A percentile compares a stretch with the other conserved stretches of the same genome.
phyloP scores from a whole-genome alignment of 2,797 vertebrate species.

The Diplodus sargus region DNA sequence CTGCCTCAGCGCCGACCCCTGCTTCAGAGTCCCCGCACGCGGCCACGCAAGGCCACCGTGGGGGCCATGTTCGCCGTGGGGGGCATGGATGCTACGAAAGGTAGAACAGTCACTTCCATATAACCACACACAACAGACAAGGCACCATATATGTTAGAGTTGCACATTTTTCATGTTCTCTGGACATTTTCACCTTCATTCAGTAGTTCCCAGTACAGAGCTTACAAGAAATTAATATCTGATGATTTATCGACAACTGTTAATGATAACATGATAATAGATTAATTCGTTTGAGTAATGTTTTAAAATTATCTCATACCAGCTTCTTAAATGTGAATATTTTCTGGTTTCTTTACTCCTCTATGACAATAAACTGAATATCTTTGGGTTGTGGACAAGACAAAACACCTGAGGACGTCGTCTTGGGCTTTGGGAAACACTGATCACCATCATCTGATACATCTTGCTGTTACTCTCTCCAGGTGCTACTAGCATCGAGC shows the following conservation, averaged over 20 bases:
- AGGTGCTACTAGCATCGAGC: constrained; percentile 98
- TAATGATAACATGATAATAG: no score
- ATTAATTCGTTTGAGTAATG: no score
- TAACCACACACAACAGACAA: neutral
- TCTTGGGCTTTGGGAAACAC: no score
- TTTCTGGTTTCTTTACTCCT: no score
- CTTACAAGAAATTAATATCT: neutral
- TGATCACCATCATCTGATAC: neutral
- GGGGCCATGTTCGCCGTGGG: constrained; percentile 96
- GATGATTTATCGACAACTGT: no score
- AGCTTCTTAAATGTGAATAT: no score
- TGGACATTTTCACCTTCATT: neutral
- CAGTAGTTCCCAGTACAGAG: no score
- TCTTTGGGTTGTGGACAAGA: no score
- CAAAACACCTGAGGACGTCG: no score
- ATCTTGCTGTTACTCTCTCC: neutral
- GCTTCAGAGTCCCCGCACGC: constrained; percentile 95
- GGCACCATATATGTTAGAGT: neutral
- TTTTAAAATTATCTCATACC: no score
- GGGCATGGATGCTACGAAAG: constrained; percentile 98
- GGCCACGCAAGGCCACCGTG: constrained; percentile 96
- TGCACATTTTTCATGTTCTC: neutral
- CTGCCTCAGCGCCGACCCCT: constrained; percentile 94
- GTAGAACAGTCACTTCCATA: constrained; percentile 72
- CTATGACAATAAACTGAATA: no score